phyloP scores from a whole-genome alignment of 2,797 vertebrate genomes.

The Champsocephalus gunnari region DNA sequence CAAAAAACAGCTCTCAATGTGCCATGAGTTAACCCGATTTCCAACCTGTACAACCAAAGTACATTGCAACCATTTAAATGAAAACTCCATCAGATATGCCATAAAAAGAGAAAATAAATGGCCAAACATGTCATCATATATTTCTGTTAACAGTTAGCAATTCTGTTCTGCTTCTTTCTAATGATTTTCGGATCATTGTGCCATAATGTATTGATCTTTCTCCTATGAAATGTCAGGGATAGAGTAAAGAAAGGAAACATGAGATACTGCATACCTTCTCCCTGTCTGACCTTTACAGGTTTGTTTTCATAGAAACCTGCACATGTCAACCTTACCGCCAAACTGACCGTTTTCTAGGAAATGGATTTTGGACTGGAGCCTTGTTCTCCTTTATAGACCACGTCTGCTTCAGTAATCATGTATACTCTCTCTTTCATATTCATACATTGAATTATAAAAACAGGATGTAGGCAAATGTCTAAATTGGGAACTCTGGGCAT shows the following conservation, averaged over 20 bases:
- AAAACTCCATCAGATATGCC: background rate
- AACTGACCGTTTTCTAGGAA: constrained; percentile 24
- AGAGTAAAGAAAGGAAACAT: constrained; percentile 49
- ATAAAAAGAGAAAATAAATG: constrained; percentile 16
- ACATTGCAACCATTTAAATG: background rate
- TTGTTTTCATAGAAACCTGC: constrained; percentile 56
- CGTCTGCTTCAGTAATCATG: background rate
- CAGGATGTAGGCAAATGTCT: no score
- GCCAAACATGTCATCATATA: constrained; percentile 21
- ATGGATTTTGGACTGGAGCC: constrained; percentile 26
- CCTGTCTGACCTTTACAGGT: constrained; percentile 65
- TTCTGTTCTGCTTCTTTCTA: constrained; percentile 10
- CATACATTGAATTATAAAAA: no score
- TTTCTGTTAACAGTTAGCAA: background rate
- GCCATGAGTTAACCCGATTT: constrained; percentile 4
- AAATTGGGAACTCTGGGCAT: no score
- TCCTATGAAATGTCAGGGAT: constrained; percentile 56
- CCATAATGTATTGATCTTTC: constrained; percentile 43
- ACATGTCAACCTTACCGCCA: constrained; percentile 29
- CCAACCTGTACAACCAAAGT: constrained; percentile 21
- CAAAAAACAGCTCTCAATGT: constrained; percentile 6
- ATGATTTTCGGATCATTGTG: constrained; percentile 11
- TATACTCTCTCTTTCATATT: no score
- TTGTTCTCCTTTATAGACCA: constrained; percentile 4
- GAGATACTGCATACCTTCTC: constrained; percentile 47